Evolutionary conservation across 2,797 vertebrate species (phyloP), one percentile per base, ranked within the genome.

Genomic region (Scolopax bukidnonensis): DNA sequence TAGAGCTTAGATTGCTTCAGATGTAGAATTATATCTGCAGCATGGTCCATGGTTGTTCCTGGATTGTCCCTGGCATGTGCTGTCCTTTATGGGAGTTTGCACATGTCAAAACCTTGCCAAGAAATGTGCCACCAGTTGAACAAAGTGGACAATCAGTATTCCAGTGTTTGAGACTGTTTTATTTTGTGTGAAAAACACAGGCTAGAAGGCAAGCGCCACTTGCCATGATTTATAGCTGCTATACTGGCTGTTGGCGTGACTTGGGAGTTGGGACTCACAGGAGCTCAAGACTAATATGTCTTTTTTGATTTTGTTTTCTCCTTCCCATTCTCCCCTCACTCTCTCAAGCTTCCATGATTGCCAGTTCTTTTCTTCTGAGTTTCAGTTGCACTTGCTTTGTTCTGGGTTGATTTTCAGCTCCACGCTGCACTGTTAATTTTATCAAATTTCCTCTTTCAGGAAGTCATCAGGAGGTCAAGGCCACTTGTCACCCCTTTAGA

Each of bases 361-460:
- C 28, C 18, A 73, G 24, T 65, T 5, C 32, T 4, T 20, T 56
- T 27, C 38, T 41, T 51, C 45, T 47, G 36, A 2, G 3, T 57
- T 80, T 67, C n/a, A 51, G 23, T 14, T 56, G 27, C 33, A 30
- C 30, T 40, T 47, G 18, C 12, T 70, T 69, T 70, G 8, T 16
- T 54, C 19, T 71, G n/a, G 5, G 15, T 47, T 67, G 2, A 6
- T 75, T 89, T 80, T 50, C 41, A 83, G 7, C 57, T 43, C 21
- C 2, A 0, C 0, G 0, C 13, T 71, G 13, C 15, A 57, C 6
- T 57, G 33, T n/a, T 73, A 25, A 40, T 71, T 71, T 32, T 30
- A 16, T 21, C 57, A 53, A 21, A 57, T 51, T 77, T 47, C 50
- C 20, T 70, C 32, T 71, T 84, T 50, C 53, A 27, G 25, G 54